Evolutionary conservation across 2,113 vertebrate genomes (phyloP), one percentile per base, ranked within the genome.

Genomic region (Syrrhaptes paradoxus): DNA sequence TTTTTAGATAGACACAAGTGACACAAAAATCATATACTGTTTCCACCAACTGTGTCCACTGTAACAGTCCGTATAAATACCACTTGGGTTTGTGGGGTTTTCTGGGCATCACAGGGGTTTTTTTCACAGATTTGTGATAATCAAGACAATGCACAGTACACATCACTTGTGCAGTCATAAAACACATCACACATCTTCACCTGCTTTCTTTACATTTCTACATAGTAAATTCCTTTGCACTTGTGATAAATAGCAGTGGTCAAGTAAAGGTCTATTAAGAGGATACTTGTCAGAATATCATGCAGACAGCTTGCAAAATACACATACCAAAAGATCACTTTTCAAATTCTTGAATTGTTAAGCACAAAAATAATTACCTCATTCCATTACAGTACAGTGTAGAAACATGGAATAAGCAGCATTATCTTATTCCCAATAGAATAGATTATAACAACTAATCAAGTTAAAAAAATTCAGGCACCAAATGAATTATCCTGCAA

Each of bases 1-100:
- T 68, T 52, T 87, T 74, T 63, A 78, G 43, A 87, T 38, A 49
- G 85, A 94, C 52, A 13, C 17, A 78, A 96, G 57, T 63, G 79
- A 75, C 84, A 83, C n/a, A 83, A 67, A 96, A 73, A 83, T 76
- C 62, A 77, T 45, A n/a, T 6, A 16, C 59, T 34, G 73, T 83
- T 63, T 63, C 80, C 81, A 80, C 46, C 73, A 95, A 94, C 96
- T 29, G 89, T 91, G 92, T 98, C 98, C 98, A 97, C 89, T 32
- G 48, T 97, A 97, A 97, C 87, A 89, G 97, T 89, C 98, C 97
- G 89, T 97, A 98, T 94, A 98, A 99, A 98, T 77, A 97, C 87
- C 15, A 59, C 93, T 92, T 81, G 61, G 57, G 55, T 45, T 70
- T 28, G 75, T 21, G 80, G 65, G 58, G 7, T 72, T 54, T 77